phyloP scores from a whole-genome alignment of 2,113 vertebrate species.

The Zosterops japonicus region DNA sequence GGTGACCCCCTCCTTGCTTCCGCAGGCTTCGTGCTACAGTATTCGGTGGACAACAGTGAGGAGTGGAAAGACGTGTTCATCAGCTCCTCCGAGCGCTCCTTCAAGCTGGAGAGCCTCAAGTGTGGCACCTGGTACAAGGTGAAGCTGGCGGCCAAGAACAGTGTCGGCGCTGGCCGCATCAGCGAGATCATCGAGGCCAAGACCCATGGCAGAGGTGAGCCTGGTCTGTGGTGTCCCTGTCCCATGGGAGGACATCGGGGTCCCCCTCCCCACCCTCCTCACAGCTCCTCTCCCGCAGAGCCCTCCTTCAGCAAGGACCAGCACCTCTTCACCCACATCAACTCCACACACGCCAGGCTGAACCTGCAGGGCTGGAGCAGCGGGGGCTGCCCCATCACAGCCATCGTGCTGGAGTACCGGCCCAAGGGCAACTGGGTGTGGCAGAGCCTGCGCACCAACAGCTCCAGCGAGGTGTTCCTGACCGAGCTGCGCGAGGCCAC shows the following conservation, averaged over 20 bases:
- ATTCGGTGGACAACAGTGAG: slow-evolving; percentile 97
- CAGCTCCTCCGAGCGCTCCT: slow-evolving; percentile 91
- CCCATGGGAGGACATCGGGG: rapidly evolving
- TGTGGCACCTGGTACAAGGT: slow-evolving; percentile 99
- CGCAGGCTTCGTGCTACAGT: slow-evolving; percentile 95
- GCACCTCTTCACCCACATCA: slow-evolving; percentile 95
- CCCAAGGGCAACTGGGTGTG: slow-evolving; percentile 94
- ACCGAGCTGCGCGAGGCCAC: slow-evolving; percentile 94
- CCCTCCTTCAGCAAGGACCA: slow-evolving; percentile 98
- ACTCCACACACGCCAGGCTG: slow-evolving; percentile 93
- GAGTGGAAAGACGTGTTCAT: slow-evolving; percentile 98
- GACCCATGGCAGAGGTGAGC: slow-evolving; percentile 91
- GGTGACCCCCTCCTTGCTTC: neutral
- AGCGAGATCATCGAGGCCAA: slow-evolving; percentile 99
- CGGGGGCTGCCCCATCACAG: slow-evolving; percentile 93
- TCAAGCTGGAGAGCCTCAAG: slow-evolving; percentile 93
- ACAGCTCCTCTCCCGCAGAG: slow-evolving; percentile 69
- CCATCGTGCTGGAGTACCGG: slow-evolving; percentile 90
- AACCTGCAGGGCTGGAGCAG: slow-evolving; percentile 97
- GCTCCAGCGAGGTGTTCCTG: slow-evolving; percentile 89
- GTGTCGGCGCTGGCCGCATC: slow-evolving; percentile 95
- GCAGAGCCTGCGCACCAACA: slow-evolving; percentile 91
- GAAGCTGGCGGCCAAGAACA: slow-evolving; percentile 97
- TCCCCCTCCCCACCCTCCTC: neutral
- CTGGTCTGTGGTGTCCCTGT: rapidly evolving